Evolutionary conservation across 1,140 invertebrate species (phyloP).

Genomic region (Epicauta chinensis): DNA sequence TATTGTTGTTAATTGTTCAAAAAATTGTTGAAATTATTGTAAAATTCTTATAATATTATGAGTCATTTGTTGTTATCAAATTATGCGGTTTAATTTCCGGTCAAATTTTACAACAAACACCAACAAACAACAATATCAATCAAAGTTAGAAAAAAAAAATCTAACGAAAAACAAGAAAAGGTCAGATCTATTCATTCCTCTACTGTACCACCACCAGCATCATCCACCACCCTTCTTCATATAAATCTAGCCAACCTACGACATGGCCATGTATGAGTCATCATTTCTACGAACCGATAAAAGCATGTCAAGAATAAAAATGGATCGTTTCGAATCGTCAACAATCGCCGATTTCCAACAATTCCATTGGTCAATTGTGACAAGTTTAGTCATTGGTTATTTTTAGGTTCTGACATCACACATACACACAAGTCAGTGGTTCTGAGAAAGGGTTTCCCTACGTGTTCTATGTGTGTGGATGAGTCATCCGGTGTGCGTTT

Average conservation of each 20-base stretch:
- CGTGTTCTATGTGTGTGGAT: conserved; percentile 19
- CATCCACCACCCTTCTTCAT: no score
- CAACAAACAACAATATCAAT: conserved; percentile 1
- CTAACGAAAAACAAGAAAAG: conserved; percentile 3
- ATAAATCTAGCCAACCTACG: conserved; percentile 7
- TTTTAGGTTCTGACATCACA: conserved; percentile 40
- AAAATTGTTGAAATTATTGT: no score
- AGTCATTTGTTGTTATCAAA: conserved; percentile 9
- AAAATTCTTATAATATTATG: neutral
- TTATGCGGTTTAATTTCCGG: conserved; percentile 6
- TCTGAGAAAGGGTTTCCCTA: conserved; percentile 39
- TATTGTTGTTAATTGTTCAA: no score
- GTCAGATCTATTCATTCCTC: neutral
- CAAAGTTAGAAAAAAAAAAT: no score
- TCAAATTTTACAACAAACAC: neutral
- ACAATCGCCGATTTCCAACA: neutral
- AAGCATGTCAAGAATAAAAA: neutral
- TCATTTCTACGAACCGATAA: conserved; percentile 6
- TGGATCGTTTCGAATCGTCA: conserved; percentile 10
- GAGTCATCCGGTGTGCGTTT: conserved; percentile 15
- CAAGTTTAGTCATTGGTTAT: conserved; percentile 25
- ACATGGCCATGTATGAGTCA: conserved; percentile 20
- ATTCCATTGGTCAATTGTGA: conserved; percentile 10
- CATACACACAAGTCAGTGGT: conserved; percentile 26
- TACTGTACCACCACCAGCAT: no score